Conservation (phyloP, 2,113 vertebrate species). For the Grammomys dolichurus region DNA sequence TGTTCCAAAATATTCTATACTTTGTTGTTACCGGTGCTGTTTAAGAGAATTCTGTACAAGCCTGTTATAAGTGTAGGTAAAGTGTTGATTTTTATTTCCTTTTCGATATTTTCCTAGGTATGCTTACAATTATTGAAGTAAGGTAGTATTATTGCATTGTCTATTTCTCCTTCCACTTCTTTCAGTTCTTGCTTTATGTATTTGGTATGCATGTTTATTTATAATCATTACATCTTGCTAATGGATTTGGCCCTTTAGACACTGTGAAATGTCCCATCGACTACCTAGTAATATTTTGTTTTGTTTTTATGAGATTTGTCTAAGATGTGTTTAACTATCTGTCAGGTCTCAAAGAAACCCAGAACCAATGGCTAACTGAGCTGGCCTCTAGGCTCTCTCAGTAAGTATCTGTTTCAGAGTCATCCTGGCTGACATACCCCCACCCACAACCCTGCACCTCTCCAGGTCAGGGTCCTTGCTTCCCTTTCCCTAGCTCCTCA, state of each 20-base stretch:
- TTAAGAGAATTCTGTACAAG: not conserved
- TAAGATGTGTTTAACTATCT: not conserved
- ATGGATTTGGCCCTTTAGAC: not conserved
- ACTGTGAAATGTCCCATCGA: not conserved
- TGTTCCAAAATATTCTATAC: not conserved
- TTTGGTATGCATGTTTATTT: not conserved
- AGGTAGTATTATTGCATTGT: not conserved
- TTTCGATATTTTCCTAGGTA: not conserved
- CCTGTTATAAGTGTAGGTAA: not conserved
- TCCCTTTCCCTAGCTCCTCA: not conserved
- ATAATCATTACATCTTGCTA: not conserved
- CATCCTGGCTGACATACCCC: not conserved
- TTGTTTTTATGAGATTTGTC: not conserved
- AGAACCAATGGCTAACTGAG: not conserved
- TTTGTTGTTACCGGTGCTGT: not conserved
- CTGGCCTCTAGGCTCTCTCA: not conserved
- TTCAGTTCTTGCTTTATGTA: not conserved
- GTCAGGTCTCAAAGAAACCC: not conserved
- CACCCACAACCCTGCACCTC: not conserved
- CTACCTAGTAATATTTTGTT: not conserved
- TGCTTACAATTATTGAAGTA: conserved; percentile 1
- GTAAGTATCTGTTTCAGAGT: not conserved
- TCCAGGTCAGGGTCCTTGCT: not conserved
- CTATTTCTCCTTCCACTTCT: not conserved
- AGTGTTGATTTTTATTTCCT: not conserved